phyloP scores from a whole-genome alignment of 2,888 invertebrate species.

The Cephonodes hylas region DNA sequence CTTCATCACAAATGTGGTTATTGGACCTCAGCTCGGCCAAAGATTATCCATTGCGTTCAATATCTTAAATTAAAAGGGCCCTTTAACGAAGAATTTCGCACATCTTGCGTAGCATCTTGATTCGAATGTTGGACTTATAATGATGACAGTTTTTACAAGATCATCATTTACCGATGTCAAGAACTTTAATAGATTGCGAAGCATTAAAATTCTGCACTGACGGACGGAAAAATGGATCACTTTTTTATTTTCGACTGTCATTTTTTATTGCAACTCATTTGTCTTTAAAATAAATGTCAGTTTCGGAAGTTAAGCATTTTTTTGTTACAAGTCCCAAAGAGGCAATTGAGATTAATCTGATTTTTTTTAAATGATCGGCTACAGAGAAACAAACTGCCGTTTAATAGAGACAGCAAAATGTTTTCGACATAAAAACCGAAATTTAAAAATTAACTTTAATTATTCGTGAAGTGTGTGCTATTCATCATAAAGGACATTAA shows the following conservation, averaged over 20 bases:
- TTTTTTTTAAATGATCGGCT: background rate
- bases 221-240: background rate
- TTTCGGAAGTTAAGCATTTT: background rate
- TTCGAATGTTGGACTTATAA: background rate
- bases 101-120: background rate
- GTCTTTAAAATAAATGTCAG: background rate
- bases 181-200: background rate
- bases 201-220: background rate
- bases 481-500: slow-evolving; percentile 38
- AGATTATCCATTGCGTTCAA: no score
- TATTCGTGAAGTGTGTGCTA: slow-evolving; percentile 14
- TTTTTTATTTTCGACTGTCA: background rate
- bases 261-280: background rate
- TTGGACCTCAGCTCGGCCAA: no score
- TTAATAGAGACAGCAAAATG: slow-evolving; percentile 2
- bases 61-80: no score
- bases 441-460: background rate
- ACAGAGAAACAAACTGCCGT: background rate
- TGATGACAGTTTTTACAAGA: background rate
- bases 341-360: slow-evolving; percentile 6
- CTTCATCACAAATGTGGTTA: no score
- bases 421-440: background rate
- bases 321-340: background rate
- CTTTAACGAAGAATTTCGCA: no score
- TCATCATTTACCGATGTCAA: background rate